Percentiles rank a stretch among this genome's conserved stretches.
These are phyloP conservation scores for Drosophila saltans DNA, from an alignment of 1,140 invertebrate genomes.

Conservation along the genomic window DNA sequence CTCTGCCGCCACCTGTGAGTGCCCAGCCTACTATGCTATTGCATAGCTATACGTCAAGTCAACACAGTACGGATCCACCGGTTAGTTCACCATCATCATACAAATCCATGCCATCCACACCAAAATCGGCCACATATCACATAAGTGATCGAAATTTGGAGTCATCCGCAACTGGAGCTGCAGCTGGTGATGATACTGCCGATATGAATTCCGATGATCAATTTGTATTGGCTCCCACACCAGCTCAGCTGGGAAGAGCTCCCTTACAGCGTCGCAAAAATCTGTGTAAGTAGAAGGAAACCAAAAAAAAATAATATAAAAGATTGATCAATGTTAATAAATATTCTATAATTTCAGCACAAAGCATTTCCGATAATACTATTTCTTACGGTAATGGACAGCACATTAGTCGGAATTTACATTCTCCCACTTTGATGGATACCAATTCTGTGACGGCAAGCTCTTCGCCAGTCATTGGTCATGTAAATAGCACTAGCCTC, in stretches of 20 bases:
- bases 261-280: constrained; percentile 89
- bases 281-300: constrained; percentile 58
- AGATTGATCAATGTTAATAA: background rate
- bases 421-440: constrained; percentile 68
- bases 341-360: constrained; percentile 38
- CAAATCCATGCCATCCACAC: constrained; percentile 76
- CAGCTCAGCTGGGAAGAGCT: constrained; percentile 94
- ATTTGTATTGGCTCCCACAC: constrained; percentile 95
- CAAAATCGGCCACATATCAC: constrained; percentile 70
- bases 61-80: constrained; percentile 44
- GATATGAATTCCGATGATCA: constrained; percentile 84
- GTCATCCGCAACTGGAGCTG: constrained; percentile 18
- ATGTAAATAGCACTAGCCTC: constrained; percentile 71
- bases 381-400: constrained; percentile 62
- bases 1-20: constrained; percentile 52
- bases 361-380: constrained; percentile 70
- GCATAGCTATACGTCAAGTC: constrained; percentile 65
- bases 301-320: background rate
- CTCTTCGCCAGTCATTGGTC: constrained; percentile 71
- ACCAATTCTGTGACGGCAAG: constrained; percentile 17
- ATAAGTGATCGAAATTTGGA: constrained; percentile 65
- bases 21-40: constrained; percentile 68
- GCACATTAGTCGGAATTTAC: constrained; percentile 65
- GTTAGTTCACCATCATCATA: constrained; percentile 69
- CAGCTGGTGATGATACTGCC: constrained; percentile 61